These are phyloP conservation scores for Diplolepis rosae DNA, from an alignment of 2,888 invertebrate genomes.

Conservation along the genomic window DNA sequence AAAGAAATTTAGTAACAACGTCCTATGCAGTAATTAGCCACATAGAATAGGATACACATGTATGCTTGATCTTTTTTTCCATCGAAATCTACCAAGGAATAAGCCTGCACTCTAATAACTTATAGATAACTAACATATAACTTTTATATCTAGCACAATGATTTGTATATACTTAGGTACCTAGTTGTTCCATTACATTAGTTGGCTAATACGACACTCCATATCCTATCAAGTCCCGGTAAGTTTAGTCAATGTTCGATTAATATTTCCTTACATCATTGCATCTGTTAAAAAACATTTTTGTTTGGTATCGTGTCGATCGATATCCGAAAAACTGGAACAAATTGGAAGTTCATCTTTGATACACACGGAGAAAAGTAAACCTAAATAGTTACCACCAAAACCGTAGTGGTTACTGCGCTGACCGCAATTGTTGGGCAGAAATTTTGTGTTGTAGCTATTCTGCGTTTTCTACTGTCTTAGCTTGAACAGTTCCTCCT, in stretches of 20 bases:
- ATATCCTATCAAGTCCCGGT: constrained; percentile 66
- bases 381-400: too few relatives aligned
- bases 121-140: not conserved
- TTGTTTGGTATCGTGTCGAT: constrained; percentile 30
- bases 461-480: too few relatives aligned
- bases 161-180: constrained; percentile 43
- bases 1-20: constrained; percentile 44
- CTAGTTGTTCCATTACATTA: constrained; percentile 57
- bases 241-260: constrained; percentile 55
- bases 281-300: not conserved
- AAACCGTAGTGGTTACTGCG: too few relatives aligned
- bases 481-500: too few relatives aligned
- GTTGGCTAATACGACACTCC: constrained; percentile 64
- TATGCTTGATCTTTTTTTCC: constrained; percentile 15
- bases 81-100: constrained; percentile 25
- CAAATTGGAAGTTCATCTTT: not conserved
- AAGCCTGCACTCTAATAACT: constrained; percentile 32
- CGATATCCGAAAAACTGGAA: not conserved
- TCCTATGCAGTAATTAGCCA: constrained; percentile 45
- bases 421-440: too few relatives aligned
- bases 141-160: constrained; percentile 39
- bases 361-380: too few relatives aligned
- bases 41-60: constrained; percentile 35
- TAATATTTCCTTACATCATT: constrained; percentile 15
- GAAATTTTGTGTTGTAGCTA: too few relatives aligned